These are phyloP conservation scores for Rousettus madagascariensis DNA, from an alignment of 2,797 vertebrate species.

Conservation along the genomic window DNA sequence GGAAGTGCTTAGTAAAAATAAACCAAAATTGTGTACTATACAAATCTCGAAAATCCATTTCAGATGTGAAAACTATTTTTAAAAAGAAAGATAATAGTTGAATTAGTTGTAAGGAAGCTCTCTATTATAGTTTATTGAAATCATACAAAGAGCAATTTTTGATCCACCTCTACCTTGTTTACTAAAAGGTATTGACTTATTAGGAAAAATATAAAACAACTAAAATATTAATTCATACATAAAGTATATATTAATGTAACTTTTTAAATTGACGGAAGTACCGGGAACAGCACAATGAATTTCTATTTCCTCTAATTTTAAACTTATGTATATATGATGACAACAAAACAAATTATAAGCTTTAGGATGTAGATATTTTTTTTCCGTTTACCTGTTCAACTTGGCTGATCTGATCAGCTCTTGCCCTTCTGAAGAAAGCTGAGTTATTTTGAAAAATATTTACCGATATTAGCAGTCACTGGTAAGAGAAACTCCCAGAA, in stretches of 20 bases:
- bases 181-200: background rate
- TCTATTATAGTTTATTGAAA: background rate
- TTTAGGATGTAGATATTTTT: background rate
- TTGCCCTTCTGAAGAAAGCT: background rate
- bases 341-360: background rate
- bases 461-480: background rate
- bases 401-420: background rate
- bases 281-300: background rate
- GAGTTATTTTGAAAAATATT: background rate
- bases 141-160: background rate
- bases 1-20: background rate
- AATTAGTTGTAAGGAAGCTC: background rate
- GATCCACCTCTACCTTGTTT: background rate
- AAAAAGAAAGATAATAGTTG: background rate
- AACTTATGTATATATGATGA: background rate
- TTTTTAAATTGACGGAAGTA: background rate
- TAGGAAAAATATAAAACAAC: background rate
- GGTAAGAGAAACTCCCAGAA: background rate
- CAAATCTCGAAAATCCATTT: background rate
- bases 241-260: background rate
- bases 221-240: background rate
- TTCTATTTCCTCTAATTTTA: background rate
- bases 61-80: background rate
- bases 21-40: background rate
- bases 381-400: background rate